Percentiles rank a stretch among this genome's conserved stretches.
Evolutionary conservation across 1,140 invertebrate species (phyloP).

Genomic region (Meloidogyne exigua): DNA sequence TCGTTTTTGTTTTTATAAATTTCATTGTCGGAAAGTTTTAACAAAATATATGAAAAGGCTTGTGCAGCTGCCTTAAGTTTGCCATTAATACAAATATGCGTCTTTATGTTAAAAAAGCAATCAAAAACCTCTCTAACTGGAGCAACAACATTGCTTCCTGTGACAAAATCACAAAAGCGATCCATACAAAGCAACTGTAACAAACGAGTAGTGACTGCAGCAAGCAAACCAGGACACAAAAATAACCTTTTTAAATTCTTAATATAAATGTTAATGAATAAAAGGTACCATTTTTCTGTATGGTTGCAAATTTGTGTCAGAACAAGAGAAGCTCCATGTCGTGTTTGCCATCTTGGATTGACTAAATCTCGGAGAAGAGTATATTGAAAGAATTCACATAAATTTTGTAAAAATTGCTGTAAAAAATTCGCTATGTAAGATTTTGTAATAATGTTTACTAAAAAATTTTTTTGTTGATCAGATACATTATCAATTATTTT

Average conservation of each 20-base stretch:
- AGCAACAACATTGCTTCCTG: slow-evolving; percentile 54
- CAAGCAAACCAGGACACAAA: not conserved
- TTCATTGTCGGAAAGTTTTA: slow-evolving; percentile 17
- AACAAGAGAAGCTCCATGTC: slow-evolving; percentile 46
- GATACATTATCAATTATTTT: not conserved
- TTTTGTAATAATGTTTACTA: not conserved
- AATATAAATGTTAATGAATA: not conserved
- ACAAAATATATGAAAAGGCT: slow-evolving; percentile 34
- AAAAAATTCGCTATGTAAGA: not conserved
- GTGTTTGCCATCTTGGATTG: slow-evolving; percentile 39
- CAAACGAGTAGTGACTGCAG: slow-evolving; percentile 8
- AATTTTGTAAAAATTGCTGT: slow-evolving; percentile 9
- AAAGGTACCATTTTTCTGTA: not conserved
- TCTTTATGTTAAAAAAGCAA: not conserved
- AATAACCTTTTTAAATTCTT: not conserved
- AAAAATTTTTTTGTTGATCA: not conserved
- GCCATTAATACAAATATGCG: not conserved
- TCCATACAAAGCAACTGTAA: slow-evolving; percentile 42
- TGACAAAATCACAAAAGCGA: slow-evolving; percentile 54
- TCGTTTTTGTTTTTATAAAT: not conserved
- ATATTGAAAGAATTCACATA: slow-evolving; percentile 3
- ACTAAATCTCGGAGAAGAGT: slow-evolving; percentile 37
- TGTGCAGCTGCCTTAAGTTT: slow-evolving; percentile 41
- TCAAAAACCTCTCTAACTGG: slow-evolving; percentile 37
- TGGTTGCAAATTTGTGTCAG: slow-evolving; percentile 34